A percentile compares a stretch with the other conserved stretches of the same genome.
These are phyloP conservation scores for Micropoecilia bifurca DNA, from an alignment of 2,797 vertebrate species.

Conservation along the genomic window DNA sequence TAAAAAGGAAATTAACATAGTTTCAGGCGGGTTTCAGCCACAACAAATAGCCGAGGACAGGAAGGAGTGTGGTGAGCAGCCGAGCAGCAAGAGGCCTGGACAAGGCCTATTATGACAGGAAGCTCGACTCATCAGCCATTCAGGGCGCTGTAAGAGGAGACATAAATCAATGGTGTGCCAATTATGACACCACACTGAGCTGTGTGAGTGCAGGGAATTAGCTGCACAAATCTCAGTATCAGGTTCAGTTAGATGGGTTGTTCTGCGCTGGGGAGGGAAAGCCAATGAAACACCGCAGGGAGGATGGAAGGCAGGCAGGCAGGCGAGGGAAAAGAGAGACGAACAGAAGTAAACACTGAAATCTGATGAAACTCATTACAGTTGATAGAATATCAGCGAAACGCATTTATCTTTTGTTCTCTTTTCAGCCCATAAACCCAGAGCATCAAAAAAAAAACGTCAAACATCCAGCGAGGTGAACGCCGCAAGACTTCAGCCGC, in stretches of 20 bases:
- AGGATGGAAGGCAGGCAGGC: conserved; percentile 35
- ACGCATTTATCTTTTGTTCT: conserved; percentile 56
- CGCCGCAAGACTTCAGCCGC: conserved; percentile 54
- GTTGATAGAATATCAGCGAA: conserved; percentile 58
- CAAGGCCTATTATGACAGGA: conserved; percentile 78
- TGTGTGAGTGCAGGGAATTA: conserved; percentile 80
- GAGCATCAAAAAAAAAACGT: conserved; percentile 3
- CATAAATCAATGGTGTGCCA: conserved; percentile 82
- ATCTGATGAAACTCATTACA: conserved; percentile 65
- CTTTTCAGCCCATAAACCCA: conserved; percentile 37
- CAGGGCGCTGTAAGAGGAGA: conserved; percentile 80
- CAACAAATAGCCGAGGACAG: conserved; percentile 68
- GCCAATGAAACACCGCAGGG: conserved; percentile 44
- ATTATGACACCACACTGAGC: conserved; percentile 81
- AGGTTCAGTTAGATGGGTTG: conserved; percentile 75
- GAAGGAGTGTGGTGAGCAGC: conserved; percentile 69
- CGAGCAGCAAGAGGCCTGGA: conserved; percentile 63
- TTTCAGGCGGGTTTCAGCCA: conserved; percentile 65
- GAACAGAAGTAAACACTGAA: conserved; percentile 49
- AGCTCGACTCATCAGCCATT: conserved; percentile 78
- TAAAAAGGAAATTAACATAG: conserved; percentile 72
- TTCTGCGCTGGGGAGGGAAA: conserved; percentile 45
- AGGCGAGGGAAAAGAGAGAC: conserved; percentile 18
- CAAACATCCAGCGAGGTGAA: conserved; percentile 40
- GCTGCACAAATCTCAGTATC: conserved; percentile 77